Conservation (phyloP, 2,888 invertebrate species). For the Sinhomidia bicolor region DNA sequence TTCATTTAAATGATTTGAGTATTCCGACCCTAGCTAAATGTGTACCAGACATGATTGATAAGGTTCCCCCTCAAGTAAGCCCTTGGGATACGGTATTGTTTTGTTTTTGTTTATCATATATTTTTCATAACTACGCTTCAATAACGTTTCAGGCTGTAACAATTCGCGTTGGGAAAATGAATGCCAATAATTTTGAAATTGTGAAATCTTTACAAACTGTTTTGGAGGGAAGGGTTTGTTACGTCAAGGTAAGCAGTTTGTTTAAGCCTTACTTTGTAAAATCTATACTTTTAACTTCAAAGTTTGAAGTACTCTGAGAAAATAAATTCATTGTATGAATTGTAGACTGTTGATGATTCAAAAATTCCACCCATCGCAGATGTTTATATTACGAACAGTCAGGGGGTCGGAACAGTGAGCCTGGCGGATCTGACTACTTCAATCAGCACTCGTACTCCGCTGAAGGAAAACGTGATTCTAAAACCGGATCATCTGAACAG, state of each 20-base stretch:
- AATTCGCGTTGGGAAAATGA: background rate
- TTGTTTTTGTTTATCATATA: background rate
- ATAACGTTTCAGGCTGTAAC: conserved; percentile 2
- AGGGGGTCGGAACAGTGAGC: background rate
- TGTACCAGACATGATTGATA: conserved; percentile 20
- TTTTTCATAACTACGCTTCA: background rate
- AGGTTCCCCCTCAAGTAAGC: conserved; percentile 26
- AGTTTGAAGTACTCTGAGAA: no score
- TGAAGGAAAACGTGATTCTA: background rate
- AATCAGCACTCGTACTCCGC: no score
- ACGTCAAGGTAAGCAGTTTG: conserved; percentile 25
- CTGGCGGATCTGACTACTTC: no score
- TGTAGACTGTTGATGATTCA: conserved; percentile 1
- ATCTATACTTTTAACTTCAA: no score
- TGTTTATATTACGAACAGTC: background rate
- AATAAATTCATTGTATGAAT: background rate
- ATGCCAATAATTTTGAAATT: background rate
- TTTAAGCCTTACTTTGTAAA: no score
- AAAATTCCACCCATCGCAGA: background rate
- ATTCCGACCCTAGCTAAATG: background rate
- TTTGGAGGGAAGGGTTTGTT: conserved; percentile 23
- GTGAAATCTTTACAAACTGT: background rate
- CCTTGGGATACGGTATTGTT: no score
- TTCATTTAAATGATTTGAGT: background rate
- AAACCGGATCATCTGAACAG: background rate